A percentile compares a stretch with the other conserved stretches of the same genome.
Conservation (phyloP, 2,888 invertebrate species). For the Mythimna albipuncta region DNA sequence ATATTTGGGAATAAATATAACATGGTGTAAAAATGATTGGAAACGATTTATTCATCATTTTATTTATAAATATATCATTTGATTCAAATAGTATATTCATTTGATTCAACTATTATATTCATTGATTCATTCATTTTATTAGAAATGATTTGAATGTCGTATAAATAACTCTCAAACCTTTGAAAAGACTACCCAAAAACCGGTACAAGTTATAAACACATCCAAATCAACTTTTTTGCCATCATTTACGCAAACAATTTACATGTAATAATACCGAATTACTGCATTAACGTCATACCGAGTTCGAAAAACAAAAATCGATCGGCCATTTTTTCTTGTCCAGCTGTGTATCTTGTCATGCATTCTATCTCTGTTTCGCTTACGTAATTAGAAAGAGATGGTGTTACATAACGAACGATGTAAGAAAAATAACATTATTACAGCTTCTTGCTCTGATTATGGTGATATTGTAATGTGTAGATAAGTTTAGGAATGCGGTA, state of each 20-base stretch:
- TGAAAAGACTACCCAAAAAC: slow-evolving; percentile 6
- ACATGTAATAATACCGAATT: slow-evolving; percentile 21
- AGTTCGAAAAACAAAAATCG: slow-evolving; percentile 21
- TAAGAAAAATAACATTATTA: slow-evolving; percentile 60
- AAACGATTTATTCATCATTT: no score
- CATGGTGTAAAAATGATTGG: no score
- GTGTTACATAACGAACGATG: slow-evolving; percentile 57
- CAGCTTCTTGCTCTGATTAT: slow-evolving; percentile 69
- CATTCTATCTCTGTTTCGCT: slow-evolving; percentile 58
- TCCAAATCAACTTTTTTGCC: slow-evolving; percentile 45
- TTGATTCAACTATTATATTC: no score
- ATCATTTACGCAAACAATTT: slow-evolving; percentile 4
- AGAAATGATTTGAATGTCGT: no score
- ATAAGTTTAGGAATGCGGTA: slow-evolving; percentile 48
- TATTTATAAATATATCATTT: no score
- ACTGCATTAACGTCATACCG: slow-evolving; percentile 36
- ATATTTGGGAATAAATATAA: no score
- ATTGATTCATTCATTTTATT: no score
- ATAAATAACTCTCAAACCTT: background rate
- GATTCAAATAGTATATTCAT: no score
- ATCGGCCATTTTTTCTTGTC: slow-evolving; percentile 25
- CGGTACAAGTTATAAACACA: slow-evolving; percentile 8
- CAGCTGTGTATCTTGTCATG: slow-evolving; percentile 24
- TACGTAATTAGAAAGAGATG: slow-evolving; percentile 60
- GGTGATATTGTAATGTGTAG: slow-evolving; percentile 52